phyloP scores from a whole-genome alignment of 2,113 vertebrate genomes.

The Microcebus tavaratra region DNA sequence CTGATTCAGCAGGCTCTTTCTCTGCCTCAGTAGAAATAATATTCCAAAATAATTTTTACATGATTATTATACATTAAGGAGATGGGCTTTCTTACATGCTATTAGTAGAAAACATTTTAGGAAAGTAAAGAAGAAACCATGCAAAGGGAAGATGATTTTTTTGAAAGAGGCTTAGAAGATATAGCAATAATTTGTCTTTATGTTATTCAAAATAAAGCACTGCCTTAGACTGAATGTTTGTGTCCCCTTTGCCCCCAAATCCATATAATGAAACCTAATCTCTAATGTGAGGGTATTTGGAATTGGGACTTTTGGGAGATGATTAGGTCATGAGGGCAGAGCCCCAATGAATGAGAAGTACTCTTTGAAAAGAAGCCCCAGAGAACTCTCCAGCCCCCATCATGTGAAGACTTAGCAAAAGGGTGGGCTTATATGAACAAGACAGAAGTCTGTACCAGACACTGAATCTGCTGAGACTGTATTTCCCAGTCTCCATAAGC shows the following conservation, averaged over 20 bases:
- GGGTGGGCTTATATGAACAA: neutral
- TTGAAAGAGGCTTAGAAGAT: neutral
- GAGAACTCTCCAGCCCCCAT: rapidly evolving
- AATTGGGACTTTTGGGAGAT: neutral
- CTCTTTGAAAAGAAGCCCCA: neutral
- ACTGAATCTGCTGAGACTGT: neutral
- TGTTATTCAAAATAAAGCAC: neutral
- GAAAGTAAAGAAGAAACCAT: conserved; percentile 15
- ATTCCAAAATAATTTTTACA: conserved; percentile 39
- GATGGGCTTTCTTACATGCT: conserved; percentile 1
- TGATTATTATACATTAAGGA: conserved; percentile 63
- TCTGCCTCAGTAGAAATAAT: conserved; percentile 38
- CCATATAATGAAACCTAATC: neutral
- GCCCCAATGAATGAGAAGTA: neutral
- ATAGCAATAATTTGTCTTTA: neutral
- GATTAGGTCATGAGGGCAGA: neutral
- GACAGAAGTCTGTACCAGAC: no score
- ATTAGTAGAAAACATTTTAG: conserved; percentile 46
- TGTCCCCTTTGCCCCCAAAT: neutral
- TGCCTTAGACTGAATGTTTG: neutral
- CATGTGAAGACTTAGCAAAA: neutral
- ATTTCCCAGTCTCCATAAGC: no score
- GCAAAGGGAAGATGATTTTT: neutral
- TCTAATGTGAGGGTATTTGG: neutral
- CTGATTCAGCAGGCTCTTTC: conserved; percentile 31